Conservation (phyloP, 1,140 invertebrate species). For the Rhopalosiphum padi region DNA sequence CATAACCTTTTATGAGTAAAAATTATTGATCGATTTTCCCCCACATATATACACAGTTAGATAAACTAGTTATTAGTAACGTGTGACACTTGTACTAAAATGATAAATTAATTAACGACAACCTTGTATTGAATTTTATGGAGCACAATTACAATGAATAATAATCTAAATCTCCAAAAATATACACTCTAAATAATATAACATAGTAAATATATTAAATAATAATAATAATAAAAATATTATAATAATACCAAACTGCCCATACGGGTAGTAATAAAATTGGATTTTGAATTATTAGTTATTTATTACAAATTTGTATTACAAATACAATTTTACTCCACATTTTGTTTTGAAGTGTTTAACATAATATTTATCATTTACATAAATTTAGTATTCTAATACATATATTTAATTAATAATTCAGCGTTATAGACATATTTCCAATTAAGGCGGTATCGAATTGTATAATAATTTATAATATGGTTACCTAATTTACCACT, state of each 20-base stretch:
- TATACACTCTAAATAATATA: too few relatives aligned
- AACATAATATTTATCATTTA: background rate
- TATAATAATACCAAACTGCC: too few relatives aligned
- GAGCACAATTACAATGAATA: background rate
- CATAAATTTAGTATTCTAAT: background rate
- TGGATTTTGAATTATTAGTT: background rate
- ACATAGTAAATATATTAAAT: too few relatives aligned
- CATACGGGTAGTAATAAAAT: background rate
- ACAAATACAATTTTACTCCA: background rate
- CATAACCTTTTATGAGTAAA: background rate
- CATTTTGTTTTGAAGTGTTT: background rate
- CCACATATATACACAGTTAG: background rate
- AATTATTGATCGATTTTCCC: background rate
- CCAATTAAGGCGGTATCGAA: background rate
- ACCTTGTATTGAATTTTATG: background rate
- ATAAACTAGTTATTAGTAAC: background rate
- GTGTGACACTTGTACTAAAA: background rate
- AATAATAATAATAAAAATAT: too few relatives aligned
- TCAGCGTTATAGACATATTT: background rate
- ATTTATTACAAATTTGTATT: too few relatives aligned
- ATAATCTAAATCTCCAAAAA: too few relatives aligned
- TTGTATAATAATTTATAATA: background rate
- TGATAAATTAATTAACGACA: background rate
- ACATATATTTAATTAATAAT: background rate
- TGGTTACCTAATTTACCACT: background rate